phyloP scores from a whole-genome alignment of 2,888 invertebrate species.

The Cerceris rybyensis region DNA sequence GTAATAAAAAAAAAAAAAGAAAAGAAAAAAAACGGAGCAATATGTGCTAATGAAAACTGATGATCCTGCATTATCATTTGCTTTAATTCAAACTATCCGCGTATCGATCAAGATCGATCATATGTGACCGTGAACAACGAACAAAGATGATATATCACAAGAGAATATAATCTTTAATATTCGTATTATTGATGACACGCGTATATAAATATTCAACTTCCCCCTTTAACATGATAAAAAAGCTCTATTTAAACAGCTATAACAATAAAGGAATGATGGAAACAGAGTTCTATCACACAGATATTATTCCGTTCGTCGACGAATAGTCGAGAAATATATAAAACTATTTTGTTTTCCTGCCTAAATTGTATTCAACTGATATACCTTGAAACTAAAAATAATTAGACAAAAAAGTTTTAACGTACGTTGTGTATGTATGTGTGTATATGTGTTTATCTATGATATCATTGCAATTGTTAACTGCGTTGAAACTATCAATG shows the following conservation, averaged over 20 bases:
- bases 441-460: slow-evolving; percentile 19
- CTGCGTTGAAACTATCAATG: slow-evolving; percentile 14
- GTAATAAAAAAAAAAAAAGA: slow-evolving; percentile 3
- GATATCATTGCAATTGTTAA: slow-evolving; percentile 12
- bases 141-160: not conserved
- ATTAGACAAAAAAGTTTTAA: slow-evolving; percentile 60
- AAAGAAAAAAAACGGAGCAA: slow-evolving; percentile 8
- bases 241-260: slow-evolving; percentile 31
- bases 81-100: not conserved
- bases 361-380: slow-evolving; percentile 62
- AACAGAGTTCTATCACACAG: slow-evolving; percentile 16
- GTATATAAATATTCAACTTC: slow-evolving; percentile 38
- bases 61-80: not conserved
- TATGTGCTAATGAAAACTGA: not conserved
- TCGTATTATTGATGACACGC: slow-evolving; percentile 32
- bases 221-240: slow-evolving; percentile 27
- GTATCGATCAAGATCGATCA: not conserved
- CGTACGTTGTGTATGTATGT: slow-evolving; percentile 7
- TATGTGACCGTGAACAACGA: slow-evolving; percentile 5
- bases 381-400: slow-evolving; percentile 63
- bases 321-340: slow-evolving; percentile 26
- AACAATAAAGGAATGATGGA: slow-evolving; percentile 48
- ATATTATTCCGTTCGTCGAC: not conserved
- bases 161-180: slow-evolving; percentile 7
- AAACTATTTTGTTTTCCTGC: slow-evolving; percentile 16